Evolutionary conservation across 2,797 vertebrate species (phyloP).

Genomic region (Tiaroga cobitis): DNA sequence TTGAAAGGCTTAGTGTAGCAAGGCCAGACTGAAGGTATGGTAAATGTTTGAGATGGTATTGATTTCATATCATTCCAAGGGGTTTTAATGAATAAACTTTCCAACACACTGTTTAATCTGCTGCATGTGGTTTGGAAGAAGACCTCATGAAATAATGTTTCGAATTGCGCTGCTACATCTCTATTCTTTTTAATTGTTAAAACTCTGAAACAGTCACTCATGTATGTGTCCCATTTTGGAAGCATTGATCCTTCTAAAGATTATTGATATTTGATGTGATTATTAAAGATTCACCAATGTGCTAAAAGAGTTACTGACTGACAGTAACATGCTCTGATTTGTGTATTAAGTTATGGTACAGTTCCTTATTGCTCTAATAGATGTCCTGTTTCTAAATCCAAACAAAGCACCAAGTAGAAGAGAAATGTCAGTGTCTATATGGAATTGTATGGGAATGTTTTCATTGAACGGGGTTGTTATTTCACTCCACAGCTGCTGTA

Average conservation of each 20-base stretch:
- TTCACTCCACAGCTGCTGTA: not conserved
- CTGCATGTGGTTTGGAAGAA: not conserved
- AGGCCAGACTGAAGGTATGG: not conserved
- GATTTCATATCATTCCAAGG: slow-evolving; percentile 20
- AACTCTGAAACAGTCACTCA: not conserved
- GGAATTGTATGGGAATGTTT: not conserved
- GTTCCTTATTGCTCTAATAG: not conserved
- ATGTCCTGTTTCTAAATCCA: not conserved
- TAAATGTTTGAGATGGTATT: too few species aligned
- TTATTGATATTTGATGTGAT: slow-evolving; percentile 3
- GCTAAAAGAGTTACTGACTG: slow-evolving; percentile 6
- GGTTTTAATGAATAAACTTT: not conserved
- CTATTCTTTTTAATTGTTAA: not conserved
- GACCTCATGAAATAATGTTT: not conserved
- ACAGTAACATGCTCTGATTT: not conserved
- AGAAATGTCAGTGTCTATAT: not conserved
- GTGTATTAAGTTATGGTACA: not conserved
- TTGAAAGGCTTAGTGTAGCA: not conserved
- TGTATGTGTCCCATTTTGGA: not conserved
- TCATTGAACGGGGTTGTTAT: not conserved
- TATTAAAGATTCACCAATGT: slow-evolving; percentile 9
- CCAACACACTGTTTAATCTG: not conserved
- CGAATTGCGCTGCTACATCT: not conserved
- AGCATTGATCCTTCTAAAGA: not conserved
- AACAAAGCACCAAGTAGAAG: not conserved